Conservation (phyloP, 1,140 invertebrate genomes). For the Pseudomyrmex dendroicus region DNA sequence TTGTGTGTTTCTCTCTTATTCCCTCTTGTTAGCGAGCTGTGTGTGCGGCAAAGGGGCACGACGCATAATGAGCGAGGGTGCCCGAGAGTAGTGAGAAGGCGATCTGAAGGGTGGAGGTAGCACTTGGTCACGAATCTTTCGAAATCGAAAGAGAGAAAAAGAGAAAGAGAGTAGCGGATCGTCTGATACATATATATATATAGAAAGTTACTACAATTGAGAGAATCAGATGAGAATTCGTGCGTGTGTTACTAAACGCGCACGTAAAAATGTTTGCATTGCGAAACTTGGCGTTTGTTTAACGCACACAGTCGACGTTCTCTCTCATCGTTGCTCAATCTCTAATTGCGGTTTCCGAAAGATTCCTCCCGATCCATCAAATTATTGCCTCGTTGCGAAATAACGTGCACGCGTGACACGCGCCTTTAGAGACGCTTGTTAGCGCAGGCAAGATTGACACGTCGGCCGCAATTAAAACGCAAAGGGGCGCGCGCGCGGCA, state of each 20-base stretch:
- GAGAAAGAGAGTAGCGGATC: background rate
- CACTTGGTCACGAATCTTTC: conserved; percentile 53
- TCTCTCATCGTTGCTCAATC: background rate
- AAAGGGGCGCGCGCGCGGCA: conserved; percentile 6
- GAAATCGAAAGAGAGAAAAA: background rate
- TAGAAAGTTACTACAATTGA: background rate
- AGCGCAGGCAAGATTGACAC: conserved; percentile 68
- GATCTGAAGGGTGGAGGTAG: conserved; percentile 33
- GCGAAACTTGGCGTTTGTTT: background rate
- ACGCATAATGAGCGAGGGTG: conserved; percentile 59
- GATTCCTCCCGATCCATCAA: background rate
- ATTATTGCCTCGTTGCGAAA: conserved; percentile 30
- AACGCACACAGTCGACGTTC: background rate
- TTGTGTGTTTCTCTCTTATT: conserved; percentile 48
- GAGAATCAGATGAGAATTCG: background rate
- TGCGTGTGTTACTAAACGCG: too few species aligned
- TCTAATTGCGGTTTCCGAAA: background rate
- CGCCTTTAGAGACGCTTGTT: conserved; percentile 48
- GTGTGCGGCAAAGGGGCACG: conserved; percentile 52
- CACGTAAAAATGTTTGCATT: background rate
- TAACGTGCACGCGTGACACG: conserved; percentile 54
- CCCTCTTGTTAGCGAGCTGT: conserved; percentile 51
- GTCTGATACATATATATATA: background rate
- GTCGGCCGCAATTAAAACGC: conserved; percentile 68
- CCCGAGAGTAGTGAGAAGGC: conserved; percentile 8